Conservation (phyloP, 2,113 vertebrate genomes). For the Terrapene triunguis region DNA sequence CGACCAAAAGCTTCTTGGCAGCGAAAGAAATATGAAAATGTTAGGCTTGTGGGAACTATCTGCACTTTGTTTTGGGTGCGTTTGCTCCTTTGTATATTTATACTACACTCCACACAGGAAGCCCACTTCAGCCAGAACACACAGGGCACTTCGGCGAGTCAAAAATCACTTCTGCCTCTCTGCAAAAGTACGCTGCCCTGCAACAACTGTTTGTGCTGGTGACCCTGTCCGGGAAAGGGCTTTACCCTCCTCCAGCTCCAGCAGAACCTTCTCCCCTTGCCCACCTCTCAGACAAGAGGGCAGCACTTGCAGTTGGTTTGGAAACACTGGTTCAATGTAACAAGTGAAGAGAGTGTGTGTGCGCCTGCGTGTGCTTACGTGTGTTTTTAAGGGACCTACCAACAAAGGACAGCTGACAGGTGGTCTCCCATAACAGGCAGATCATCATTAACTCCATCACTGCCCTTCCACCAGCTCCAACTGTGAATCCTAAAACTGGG, state of each 20-base stretch:
- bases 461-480: neutral
- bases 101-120: slow-evolving; percentile 16
- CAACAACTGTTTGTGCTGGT: neutral
- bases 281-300: accelerated
- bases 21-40: slow-evolving; percentile 75
- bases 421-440: neutral
- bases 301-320: neutral
- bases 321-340: neutral
- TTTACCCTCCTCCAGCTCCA: neutral
- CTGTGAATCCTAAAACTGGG: neutral
- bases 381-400: neutral
- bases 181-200: neutral
- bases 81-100: slow-evolving; percentile 50
- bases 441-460: neutral
- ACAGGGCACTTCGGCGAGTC: neutral
- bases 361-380: neutral
- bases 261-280: neutral
- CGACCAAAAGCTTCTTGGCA: slow-evolving; percentile 78
- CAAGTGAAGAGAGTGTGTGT: neutral
- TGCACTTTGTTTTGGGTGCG: slow-evolving; percentile 11
- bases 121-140: slow-evolving; percentile 51
- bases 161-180: neutral
- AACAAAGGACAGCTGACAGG: neutral
- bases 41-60: slow-evolving; percentile 72
- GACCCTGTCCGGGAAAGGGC: neutral